A percentile compares a stretch with the other conserved stretches of the same genome.
Conservation (phyloP, 2,797 vertebrate genomes). For the Urocyon cinereoargenteus region DNA sequence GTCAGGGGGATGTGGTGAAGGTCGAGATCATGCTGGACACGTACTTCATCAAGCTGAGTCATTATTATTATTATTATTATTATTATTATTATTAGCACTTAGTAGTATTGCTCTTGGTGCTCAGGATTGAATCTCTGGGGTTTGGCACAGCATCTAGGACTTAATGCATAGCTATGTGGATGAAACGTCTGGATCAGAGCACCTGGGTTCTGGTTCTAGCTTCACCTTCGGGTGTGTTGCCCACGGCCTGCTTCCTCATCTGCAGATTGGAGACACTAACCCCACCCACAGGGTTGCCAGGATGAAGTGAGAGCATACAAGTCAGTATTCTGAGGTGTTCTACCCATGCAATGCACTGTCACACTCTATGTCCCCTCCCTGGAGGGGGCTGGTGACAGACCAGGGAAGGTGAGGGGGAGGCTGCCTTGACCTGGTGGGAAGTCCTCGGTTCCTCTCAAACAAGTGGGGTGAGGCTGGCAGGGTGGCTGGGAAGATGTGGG, state of each 20-base stretch:
- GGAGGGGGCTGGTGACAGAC: not conserved
- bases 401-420: not conserved
- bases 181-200: not conserved
- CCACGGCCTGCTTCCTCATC: not conserved
- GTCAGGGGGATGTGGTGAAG: not conserved
- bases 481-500: not conserved
- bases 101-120: not conserved
- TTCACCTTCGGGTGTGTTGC: not conserved
- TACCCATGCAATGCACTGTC: not conserved
- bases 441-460: not conserved
- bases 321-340: not conserved
- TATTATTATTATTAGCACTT: not conserved
- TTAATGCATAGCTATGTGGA: not conserved
- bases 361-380: not conserved
- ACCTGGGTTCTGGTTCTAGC: not conserved
- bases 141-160: not conserved
- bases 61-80: not conserved
- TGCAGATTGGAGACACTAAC: not conserved
- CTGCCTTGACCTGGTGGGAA: not conserved
- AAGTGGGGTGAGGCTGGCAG: not conserved
- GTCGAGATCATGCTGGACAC: rapidly evolving
- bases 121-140: not conserved
- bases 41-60: not conserved
- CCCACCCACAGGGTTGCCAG: not conserved
- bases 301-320: rapidly evolving